Evolutionary conservation across 2,113 vertebrate species (phyloP).

Genomic region (Echinops telfairi): DNA sequence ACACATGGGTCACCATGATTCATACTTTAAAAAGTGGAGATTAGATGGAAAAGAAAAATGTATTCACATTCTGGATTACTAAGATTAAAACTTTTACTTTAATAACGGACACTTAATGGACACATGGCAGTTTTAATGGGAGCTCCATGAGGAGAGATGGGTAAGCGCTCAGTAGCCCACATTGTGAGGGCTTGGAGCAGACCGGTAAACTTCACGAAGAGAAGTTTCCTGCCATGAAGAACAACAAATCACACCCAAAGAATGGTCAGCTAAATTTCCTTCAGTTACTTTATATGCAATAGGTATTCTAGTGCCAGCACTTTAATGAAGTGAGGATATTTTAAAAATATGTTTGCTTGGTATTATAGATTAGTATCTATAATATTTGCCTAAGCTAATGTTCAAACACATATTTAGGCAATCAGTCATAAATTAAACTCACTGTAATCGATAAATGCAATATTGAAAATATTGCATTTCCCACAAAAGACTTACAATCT

Average conservation of each 20-base stretch:
- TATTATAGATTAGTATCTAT: background rate
- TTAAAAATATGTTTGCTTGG: background rate
- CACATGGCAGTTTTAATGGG: background rate
- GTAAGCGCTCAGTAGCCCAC: too few relatives aligned
- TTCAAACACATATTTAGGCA: background rate
- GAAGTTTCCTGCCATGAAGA: background rate
- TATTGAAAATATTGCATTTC: background rate
- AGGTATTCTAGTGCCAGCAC: background rate
- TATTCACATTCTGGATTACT: fast-evolving
- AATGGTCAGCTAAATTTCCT: background rate
- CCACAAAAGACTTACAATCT: background rate
- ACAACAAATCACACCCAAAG: background rate
- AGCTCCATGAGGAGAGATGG: background rate
- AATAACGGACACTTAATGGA: background rate
- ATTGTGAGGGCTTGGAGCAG: too few relatives aligned
- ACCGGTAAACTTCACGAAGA: background rate
- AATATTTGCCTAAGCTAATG: background rate
- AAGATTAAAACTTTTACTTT: background rate
- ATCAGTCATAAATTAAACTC: background rate
- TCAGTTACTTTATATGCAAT: background rate
- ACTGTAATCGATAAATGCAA: background rate
- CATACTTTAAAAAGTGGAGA: background rate
- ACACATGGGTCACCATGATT: background rate
- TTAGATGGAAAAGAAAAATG: background rate
- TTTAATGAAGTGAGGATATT: background rate